Evolutionary conservation across 2,797 vertebrate species (phyloP).

Genomic region (Nannoperca obscura): DNA sequence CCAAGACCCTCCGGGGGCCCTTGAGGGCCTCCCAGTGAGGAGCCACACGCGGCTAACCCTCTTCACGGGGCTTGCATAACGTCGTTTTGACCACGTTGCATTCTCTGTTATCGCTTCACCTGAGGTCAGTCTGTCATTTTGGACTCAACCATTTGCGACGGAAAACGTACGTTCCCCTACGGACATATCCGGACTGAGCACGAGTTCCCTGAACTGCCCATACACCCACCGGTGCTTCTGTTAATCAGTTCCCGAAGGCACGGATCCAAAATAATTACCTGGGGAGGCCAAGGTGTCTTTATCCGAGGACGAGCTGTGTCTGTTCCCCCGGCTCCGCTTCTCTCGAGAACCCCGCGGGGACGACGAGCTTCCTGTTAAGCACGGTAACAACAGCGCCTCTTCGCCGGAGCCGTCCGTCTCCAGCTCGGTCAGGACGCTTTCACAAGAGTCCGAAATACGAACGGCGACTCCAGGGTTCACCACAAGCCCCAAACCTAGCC

Average conservation of each 20-base stretch:
- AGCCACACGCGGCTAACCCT: background rate
- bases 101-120: background rate
- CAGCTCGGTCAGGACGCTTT: constrained; percentile 85
- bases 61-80: background rate
- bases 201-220: background rate
- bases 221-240: background rate
- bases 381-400: constrained; percentile 84
- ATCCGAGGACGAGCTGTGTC: constrained; percentile 86
- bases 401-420: constrained; percentile 85
- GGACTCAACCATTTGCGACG: background rate
- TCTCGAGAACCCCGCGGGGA: constrained; percentile 72
- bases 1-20: background rate
- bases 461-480: constrained; percentile 81
- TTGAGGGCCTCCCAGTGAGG: background rate
- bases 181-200: background rate
- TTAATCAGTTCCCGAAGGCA: background rate
- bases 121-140: background rate
- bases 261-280: constrained; percentile 69
- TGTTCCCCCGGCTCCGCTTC: constrained; percentile 74
- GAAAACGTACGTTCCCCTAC: background rate
- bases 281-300: constrained; percentile 84
- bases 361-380: constrained; percentile 74
- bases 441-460: constrained; percentile 82
- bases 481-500: constrained; percentile 46
- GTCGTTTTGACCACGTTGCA: constrained; percentile 36